Conservation (phyloP, 1,140 invertebrate species). For the Atta texana region DNA sequence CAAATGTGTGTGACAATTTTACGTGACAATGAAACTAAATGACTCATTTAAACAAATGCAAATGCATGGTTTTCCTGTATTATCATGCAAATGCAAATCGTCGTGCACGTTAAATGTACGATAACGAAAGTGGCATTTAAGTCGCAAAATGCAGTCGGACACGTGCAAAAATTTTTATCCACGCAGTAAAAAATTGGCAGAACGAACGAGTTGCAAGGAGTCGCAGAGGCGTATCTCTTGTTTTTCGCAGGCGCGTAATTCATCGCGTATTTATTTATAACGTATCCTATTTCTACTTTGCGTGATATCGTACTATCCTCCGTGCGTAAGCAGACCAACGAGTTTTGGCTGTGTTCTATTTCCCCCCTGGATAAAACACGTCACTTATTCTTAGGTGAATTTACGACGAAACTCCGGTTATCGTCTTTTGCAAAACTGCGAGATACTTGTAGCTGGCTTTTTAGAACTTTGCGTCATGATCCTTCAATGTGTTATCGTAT, state of each 20-base stretch:
- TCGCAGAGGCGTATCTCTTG: slow-evolving; percentile 29
- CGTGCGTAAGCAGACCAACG: neutral
- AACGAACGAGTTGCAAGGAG: neutral
- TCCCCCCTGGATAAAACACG: slow-evolving; percentile 62
- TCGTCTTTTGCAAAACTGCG: slow-evolving; percentile 28
- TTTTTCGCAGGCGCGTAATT: slow-evolving; percentile 62
- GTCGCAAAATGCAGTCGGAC: neutral
- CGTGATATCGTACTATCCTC: slow-evolving; percentile 21
- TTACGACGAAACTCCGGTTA: slow-evolving; percentile 43
- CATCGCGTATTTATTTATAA: slow-evolving; percentile 72
- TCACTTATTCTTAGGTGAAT: slow-evolving; percentile 67
- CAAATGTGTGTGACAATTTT: neutral
- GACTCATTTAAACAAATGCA: neutral
- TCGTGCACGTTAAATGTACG: neutral
- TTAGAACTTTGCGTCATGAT: neutral
- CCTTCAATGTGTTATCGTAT: neutral
- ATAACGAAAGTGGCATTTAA: neutral
- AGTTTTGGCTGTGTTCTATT: slow-evolving; percentile 61
- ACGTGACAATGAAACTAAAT: neutral
- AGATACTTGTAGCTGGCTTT: neutral
- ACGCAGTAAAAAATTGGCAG: slow-evolving; percentile 43
- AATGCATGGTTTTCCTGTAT: neutral
- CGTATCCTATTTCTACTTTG: slow-evolving; percentile 72
- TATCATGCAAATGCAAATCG: neutral
- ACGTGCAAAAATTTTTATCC: slow-evolving; percentile 44